phyloP scores from a whole-genome alignment of 2,888 invertebrate species.

The Tenthredo amoena region DNA sequence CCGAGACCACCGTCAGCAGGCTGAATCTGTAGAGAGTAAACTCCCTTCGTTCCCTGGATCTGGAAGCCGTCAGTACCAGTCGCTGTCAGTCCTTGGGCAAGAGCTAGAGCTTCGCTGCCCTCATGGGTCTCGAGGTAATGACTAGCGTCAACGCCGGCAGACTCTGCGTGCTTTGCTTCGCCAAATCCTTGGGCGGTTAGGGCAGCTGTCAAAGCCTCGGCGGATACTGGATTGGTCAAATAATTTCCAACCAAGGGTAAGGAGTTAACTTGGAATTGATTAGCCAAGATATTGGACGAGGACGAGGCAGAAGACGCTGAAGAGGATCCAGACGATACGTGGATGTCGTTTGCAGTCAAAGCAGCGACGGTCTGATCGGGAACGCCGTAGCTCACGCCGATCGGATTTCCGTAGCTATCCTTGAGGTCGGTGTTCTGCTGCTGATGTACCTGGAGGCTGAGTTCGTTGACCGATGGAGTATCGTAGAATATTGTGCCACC shows the following conservation, averaged over 20 bases:
- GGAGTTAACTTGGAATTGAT: slow-evolving; percentile 58
- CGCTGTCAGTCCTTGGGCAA: slow-evolving; percentile 67
- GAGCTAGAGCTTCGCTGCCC: slow-evolving; percentile 69
- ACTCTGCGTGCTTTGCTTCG: slow-evolving; percentile 64
- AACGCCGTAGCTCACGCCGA: slow-evolving; percentile 59
- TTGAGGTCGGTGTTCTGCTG: slow-evolving; percentile 66
- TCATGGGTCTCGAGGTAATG: slow-evolving; percentile 69
- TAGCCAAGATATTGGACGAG: slow-evolving; percentile 55
- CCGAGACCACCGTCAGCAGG: slow-evolving; percentile 81
- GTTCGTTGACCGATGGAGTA: slow-evolving; percentile 64
- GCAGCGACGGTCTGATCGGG: slow-evolving; percentile 55
- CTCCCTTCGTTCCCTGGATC: slow-evolving; percentile 80
- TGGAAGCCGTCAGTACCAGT: slow-evolving; percentile 72
- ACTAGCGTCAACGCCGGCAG: slow-evolving; percentile 68
- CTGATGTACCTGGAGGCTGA: slow-evolving; percentile 67
- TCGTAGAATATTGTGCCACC: not conserved
- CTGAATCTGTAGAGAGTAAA: slow-evolving; percentile 89
- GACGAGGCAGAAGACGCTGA: slow-evolving; percentile 50
- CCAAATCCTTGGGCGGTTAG: slow-evolving; percentile 67
- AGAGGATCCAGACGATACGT: slow-evolving; percentile 49
- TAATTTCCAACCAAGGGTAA: slow-evolving; percentile 54
- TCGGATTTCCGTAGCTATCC: slow-evolving; percentile 73
- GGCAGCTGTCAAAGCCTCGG: slow-evolving; percentile 68
- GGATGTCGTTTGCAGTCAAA: slow-evolving; percentile 57
- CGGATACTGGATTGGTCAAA: slow-evolving; percentile 60